Base-by-base conservation (phyloP, 1,140 invertebrate species). In the Solenopsis fugax region DNA sequence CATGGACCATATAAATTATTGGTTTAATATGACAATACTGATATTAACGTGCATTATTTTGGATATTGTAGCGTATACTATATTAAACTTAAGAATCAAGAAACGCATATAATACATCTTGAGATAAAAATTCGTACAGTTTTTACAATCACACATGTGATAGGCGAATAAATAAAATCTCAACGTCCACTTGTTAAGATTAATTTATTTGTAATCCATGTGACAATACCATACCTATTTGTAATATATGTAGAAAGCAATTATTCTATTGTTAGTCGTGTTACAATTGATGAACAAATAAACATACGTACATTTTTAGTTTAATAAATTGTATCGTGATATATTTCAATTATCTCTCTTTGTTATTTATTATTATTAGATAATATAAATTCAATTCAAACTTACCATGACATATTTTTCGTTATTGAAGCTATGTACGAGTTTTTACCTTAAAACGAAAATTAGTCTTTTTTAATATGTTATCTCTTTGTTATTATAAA, bases 1-100 rank as follows among this genome's bases (percentile, higher is more conserved):
- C 84, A 98, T 99, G 96, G 94, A 96, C n/a, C 90, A 97, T 52
- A 97, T 97, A 7, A 95, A 96, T 78, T 98, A 97, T 91, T 96
- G 96, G 94, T 93, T 96, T 12, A 96, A 96, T 73, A 95, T 97
- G 77, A 88, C 96, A 75, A 95, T 97, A 54, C 93, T 98, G 13
- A 91, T 96, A 62, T 87, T 91, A 0, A 96, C 97, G 48, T 97
- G 97, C 85, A 88, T 97, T 12, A 91, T 96, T 56, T 93, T 98
- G 48, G 96, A 97, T 86, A 90, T 97, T 4, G 90, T 96, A 52
- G 97, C 97, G n/a, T 98, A 97, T 92, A 93, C 97, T 84, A 96
- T 97, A 29, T 93, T 98, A 37, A 96, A 96, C 88, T 96, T 97
- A 92, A 96, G 96, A 92, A 95, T 98, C 60, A 96, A 96, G 90